Evolutionary conservation across 2,888 invertebrate genomes (phyloP).

Genomic region (Strigamia maritima): DNA sequence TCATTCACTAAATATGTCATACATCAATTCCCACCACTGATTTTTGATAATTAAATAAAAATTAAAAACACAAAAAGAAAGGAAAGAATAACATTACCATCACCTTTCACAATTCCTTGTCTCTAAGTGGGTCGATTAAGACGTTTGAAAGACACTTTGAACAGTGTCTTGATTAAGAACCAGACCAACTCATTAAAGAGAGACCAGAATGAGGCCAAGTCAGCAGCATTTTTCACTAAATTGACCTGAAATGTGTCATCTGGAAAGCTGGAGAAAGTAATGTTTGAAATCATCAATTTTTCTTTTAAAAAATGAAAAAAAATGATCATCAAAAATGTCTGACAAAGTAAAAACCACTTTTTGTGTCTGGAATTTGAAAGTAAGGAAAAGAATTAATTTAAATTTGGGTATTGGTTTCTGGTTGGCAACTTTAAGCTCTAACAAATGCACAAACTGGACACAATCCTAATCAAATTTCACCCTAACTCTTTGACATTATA

Average conservation of each 20-base stretch:
- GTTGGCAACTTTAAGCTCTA: background rate
- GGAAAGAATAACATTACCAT: background rate
- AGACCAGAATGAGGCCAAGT: background rate
- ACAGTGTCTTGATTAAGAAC: constrained; percentile 27
- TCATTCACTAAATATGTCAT: background rate
- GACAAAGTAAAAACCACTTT: background rate
- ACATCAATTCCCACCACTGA: background rate
- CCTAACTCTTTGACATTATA: constrained; percentile 13
- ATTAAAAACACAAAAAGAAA: background rate
- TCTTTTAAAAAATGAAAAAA: too few relatives aligned
- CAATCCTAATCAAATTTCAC: constrained; percentile 22
- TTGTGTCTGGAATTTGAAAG: background rate
- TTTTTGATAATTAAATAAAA: background rate
- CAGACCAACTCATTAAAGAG: constrained; percentile 7
- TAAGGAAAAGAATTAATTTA: background rate
- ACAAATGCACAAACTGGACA: constrained; percentile 11
- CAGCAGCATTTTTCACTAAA: constrained; percentile 31
- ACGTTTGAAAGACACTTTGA: constrained; percentile 25
- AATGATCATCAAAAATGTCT: too few relatives aligned
- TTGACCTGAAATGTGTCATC: constrained; percentile 21
- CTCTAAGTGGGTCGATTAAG: background rate
- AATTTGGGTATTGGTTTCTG: background rate
- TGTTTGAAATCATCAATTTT: too few relatives aligned
- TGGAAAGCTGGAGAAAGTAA: background rate
- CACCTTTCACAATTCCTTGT: background rate